Evolutionary conservation across 2,888 invertebrate species (phyloP), one percentile per base, ranked within the genome.

Genomic region (Melipona beecheii): DNA sequence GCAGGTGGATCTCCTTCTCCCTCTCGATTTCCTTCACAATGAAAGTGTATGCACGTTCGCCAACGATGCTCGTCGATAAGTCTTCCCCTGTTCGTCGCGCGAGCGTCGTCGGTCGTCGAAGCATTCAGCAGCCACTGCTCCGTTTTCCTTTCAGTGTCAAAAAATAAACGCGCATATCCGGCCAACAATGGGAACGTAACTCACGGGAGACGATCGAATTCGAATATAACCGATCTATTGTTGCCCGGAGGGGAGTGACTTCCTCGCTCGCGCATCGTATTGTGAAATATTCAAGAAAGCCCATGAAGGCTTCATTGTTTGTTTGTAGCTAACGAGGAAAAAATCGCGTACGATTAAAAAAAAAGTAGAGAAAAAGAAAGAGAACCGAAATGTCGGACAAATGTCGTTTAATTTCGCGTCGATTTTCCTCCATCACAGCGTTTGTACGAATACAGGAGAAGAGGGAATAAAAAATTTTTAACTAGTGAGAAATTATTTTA

Each of bases 261-360:
- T 58, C 58, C 74, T 68, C 62, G 73, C 36, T 54, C 80, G 70
- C 60, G 58, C 27, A n/a, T n/a, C 24, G 70, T 60, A 84, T 81
- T 85, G 68, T 77, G 66, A 81, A 71, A 82, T 81, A 85, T 84
- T 74, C 78, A 78, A 58, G 68, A 74, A 85, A 81, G 49, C 58
- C 27, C 15, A 36, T 43, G 43, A 43, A 43, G 43, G n/a, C 17
- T 27, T 75, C 66, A 81, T 84, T 78, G 77, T 85, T 84, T 78
- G 77, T 85, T 75, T 69, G 54, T 58, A 31, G 66, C 72, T 85
- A 85, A 86, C 75, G 78, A 81, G 75, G 75, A 71, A 78, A 85
- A 83, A 74, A 58, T 50, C 6, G 70, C 24, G 21, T 4, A 52
- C 50, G 70, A 13, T 52, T 52, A 52, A 24, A 31, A 75, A 49